These are phyloP conservation scores for Mycteria americana DNA, from an alignment of 2,797 vertebrate species.

Conservation along the genomic window DNA sequence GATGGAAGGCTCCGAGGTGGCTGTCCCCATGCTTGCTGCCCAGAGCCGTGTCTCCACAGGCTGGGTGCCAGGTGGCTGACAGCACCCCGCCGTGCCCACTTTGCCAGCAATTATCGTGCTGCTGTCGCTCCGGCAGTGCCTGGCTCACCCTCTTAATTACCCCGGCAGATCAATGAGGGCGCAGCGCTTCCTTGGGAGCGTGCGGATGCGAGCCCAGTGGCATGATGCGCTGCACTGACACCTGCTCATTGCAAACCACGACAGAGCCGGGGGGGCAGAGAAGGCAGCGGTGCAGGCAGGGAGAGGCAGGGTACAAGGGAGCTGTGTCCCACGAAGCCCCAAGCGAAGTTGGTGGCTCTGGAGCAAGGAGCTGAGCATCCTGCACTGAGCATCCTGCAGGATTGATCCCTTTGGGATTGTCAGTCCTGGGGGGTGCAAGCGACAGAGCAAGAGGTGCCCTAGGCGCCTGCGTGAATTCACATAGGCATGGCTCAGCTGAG, in stretches of 20 bases:
- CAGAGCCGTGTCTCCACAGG: not conserved
- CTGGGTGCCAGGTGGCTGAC: not conserved
- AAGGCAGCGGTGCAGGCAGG: rapidly evolving
- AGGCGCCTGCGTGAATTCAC: not conserved
- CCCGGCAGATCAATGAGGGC: not conserved
- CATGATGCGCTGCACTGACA: not conserved
- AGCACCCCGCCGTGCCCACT: not conserved
- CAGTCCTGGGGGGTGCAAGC: not conserved
- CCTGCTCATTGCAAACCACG: not conserved
- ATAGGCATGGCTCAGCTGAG: not conserved
- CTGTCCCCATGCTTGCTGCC: not conserved
- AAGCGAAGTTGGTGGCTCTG: rapidly evolving
- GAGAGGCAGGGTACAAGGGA: not conserved
- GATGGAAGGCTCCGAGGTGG: not conserved
- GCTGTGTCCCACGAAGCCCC: rapidly evolving
- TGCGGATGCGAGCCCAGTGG: rapidly evolving
- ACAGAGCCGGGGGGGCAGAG: not conserved
- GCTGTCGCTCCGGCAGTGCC: not conserved
- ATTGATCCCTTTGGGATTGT: not conserved
- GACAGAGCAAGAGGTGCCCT: not conserved
- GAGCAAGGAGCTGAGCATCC: not conserved
- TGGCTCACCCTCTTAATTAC: not conserved
- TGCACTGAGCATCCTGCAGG: not conserved
- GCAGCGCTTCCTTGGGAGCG: not conserved
- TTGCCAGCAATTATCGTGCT: not conserved